A percentile compares a stretch with the other conserved stretches of the same genome.
phyloP scores from a whole-genome alignment of 2,888 invertebrate genomes.

The Clepsis dumicolana region DNA sequence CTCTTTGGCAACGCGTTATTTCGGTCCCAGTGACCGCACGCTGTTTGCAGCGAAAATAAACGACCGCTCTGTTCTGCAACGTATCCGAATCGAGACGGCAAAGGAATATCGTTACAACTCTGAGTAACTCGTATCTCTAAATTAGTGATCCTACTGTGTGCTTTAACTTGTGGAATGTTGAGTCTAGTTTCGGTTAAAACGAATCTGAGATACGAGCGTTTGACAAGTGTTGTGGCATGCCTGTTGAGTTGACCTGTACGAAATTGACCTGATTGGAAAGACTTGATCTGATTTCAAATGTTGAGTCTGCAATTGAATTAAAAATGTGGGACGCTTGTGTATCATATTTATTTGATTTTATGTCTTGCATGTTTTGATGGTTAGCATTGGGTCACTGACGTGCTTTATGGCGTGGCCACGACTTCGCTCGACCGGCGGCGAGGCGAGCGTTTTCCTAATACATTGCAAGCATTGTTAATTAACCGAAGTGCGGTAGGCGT shows the following conservation, averaged over 20 bases:
- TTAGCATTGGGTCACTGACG: too few species aligned
- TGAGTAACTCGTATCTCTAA: too few species aligned
- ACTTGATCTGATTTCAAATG: not conserved
- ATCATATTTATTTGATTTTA: not conserved
- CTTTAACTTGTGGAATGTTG: too few species aligned
- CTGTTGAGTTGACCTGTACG: not conserved
- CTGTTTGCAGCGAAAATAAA: slow-evolving; percentile 29
- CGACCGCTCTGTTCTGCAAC: slow-evolving; percentile 4
- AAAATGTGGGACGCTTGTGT: not conserved
- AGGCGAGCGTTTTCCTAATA: too few species aligned
- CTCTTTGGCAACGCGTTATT: slow-evolving; percentile 13
- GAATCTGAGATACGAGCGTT: not conserved
- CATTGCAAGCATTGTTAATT: too few species aligned
- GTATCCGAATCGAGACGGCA: not conserved
- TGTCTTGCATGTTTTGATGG: not conserved
- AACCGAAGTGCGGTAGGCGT: too few species aligned
- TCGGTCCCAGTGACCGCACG: slow-evolving; percentile 12
- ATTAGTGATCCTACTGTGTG: too few species aligned
- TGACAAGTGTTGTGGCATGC: not conserved
- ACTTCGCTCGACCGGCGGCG: too few species aligned
- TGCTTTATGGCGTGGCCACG: too few species aligned
- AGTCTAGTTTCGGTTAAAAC: too few species aligned
- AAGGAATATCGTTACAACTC: not conserved
- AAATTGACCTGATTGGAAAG: slow-evolving; percentile 1
- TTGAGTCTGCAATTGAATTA: not conserved